Base-by-base conservation (phyloP, 2,888 invertebrate species). In the Mantis religiosa region DNA sequence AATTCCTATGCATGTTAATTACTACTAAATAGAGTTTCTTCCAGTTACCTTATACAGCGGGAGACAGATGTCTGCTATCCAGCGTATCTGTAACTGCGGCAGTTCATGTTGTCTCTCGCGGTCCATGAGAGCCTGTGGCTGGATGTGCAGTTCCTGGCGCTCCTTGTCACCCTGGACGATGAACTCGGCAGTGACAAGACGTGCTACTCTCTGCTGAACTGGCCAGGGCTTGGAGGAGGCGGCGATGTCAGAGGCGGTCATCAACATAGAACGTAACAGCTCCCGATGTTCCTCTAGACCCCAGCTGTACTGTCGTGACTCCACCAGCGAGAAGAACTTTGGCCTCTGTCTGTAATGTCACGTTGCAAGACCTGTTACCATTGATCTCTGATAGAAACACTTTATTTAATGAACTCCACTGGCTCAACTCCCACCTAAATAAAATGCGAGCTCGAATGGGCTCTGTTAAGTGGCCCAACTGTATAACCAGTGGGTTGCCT, bases 151-250 rank as follows among this genome's bases (percentile, higher is more conserved):
- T 91, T 94, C 93, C 47, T 92, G 92, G 88, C 93, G 92, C 91
- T 94, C 94, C 90, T 94, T 94, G 91, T 94, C 94, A 20, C 94
- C 94, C 91, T 94, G 94, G 85, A 93, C 93, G 89, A 94, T 93
- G 91, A 94, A 94, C 91, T 94, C 94, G 6, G 93, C 93, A 82
- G 94, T 93, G 3, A 94, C 94, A 28, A 94, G 92, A 89, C 93
- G 93, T 3, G 94, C 94, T 28, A 95, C 94, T 89, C 94, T 93
- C 87, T 94, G 93, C 91, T 95, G 95, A 27, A 95, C 93, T 87
- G 93, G 92, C 95, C 95, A 95, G 7, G 95, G 94, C 92, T 95
- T 95, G 89, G 94, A 94, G 91, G 95, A 94, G 85, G 95, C 94
- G 87, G 95, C 95, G 87, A 95, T 92, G 92, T 95, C 95, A 85